These are phyloP conservation scores for Zapornia atra DNA, from an alignment of 2,113 vertebrate genomes.

Conservation along the genomic window DNA sequence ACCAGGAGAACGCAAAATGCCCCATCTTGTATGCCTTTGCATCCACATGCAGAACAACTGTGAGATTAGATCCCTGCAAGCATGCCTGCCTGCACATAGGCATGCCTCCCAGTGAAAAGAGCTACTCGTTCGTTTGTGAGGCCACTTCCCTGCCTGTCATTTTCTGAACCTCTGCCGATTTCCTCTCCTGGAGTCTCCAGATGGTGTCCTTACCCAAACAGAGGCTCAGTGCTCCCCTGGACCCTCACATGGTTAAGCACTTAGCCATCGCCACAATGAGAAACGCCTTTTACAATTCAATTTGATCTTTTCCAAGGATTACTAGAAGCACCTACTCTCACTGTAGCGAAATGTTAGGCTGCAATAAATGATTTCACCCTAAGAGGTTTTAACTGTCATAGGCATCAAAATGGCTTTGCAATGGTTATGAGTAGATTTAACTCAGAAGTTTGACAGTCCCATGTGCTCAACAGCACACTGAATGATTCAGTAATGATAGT, in stretches of 20 bases:
- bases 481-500: conserved; percentile 63
- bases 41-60: background rate
- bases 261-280: background rate
- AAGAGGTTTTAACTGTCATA: conserved; percentile 69
- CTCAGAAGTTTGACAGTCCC: conserved; percentile 51
- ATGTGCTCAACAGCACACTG: conserved; percentile 11
- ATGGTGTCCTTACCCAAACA: background rate
- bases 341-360: conserved; percentile 38
- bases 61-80: background rate
- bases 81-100: background rate
- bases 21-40: background rate
- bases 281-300: conserved; percentile 44
- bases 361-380: conserved; percentile 53
- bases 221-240: background rate
- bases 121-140: background rate
- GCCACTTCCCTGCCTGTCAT: background rate
- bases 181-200: background rate
- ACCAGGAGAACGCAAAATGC: background rate
- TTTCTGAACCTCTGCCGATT: background rate
- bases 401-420: conserved; percentile 69
- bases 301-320: conserved; percentile 61
- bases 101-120: background rate
- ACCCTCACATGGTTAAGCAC: background rate
- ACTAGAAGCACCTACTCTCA: conserved; percentile 28
- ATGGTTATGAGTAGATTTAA: conserved; percentile 65